Evolutionary conservation across 2,888 invertebrate species (phyloP).

Genomic region (Xanthia togata): DNA sequence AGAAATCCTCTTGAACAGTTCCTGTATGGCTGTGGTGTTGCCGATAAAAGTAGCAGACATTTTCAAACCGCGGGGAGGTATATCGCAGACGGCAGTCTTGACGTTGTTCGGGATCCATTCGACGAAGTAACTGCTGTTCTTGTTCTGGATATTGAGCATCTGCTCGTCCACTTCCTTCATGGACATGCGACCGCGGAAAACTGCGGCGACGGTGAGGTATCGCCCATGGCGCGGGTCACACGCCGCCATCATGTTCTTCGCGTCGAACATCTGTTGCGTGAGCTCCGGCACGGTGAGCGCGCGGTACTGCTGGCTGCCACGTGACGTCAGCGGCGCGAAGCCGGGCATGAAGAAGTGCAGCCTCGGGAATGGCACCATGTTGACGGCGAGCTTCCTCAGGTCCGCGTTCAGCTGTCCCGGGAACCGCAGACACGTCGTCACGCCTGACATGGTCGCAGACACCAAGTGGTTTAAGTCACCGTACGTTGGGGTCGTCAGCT

Average conservation of each 20-base stretch:
- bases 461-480: conserved; percentile 92
- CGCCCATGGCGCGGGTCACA: conserved; percentile 97
- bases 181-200: conserved; percentile 97
- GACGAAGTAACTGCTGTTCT: conserved; percentile 94
- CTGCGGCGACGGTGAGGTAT: conserved; percentile 96
- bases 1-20: conserved; percentile 95
- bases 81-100: conserved; percentile 95
- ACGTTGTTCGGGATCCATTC: conserved; percentile 96
- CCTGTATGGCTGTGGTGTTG: conserved; percentile 96
- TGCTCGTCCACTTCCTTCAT: conserved; percentile 97
- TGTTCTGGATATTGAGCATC: conserved; percentile 94
- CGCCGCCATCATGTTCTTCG: conserved; percentile 99
- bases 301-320: conserved; percentile 96
- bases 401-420: conserved; percentile 93
- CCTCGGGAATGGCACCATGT: conserved; percentile 94
- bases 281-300: conserved; percentile 96
- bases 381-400: conserved; percentile 88
- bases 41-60: conserved; percentile 97
- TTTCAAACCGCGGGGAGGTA: conserved; percentile 93
- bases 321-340: conserved; percentile 93
- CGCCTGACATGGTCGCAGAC: conserved; percentile 85
- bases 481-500: conserved; percentile 94
- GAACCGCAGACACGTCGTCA: conserved; percentile 85
- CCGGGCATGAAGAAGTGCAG: conserved; percentile 91
- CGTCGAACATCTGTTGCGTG: conserved; percentile 97